These are phyloP conservation scores for Drosophila kanekoi DNA, from an alignment of 2,888 invertebrate species.

Conservation along the genomic window DNA sequence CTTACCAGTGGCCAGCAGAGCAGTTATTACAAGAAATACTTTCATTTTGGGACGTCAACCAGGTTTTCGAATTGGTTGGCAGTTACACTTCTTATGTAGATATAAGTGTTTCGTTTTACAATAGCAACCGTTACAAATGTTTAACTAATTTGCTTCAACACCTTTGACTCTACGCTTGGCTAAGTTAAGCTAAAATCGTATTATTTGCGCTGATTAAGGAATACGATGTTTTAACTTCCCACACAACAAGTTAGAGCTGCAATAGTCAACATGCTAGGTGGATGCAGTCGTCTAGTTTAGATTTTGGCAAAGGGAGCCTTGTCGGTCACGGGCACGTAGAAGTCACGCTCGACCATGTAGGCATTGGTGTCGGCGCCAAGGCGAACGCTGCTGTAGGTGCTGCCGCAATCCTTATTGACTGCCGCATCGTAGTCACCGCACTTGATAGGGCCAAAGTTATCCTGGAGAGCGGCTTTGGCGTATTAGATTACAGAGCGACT, in stretches of 20 bases:
- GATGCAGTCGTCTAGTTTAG: too few relatives aligned
- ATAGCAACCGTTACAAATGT: background rate
- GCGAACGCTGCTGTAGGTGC: slow-evolving; percentile 61
- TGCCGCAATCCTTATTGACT: slow-evolving; percentile 58
- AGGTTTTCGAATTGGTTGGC: background rate
- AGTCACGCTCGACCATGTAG: slow-evolving; percentile 63
- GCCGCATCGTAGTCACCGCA: slow-evolving; percentile 77
- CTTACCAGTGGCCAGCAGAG: slow-evolving; percentile 48
- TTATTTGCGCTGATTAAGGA: too few relatives aligned
- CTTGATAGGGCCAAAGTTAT: slow-evolving; percentile 61
- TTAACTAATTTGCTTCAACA: slow-evolving; percentile 7
- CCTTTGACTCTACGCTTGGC: background rate
- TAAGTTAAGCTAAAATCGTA: background rate
- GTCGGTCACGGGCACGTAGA: slow-evolving; percentile 71
- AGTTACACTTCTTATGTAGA: slow-evolving; percentile 26
- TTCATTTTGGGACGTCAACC: slow-evolving; percentile 28
- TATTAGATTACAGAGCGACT: too few relatives aligned
- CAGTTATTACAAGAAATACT: slow-evolving; percentile 30
- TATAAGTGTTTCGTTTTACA: too few relatives aligned
- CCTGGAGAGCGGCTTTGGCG: slow-evolving; percentile 81
- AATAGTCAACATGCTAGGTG: too few relatives aligned
- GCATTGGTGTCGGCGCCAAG: slow-evolving; percentile 68
- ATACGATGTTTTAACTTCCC: too few relatives aligned
- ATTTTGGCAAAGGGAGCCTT: slow-evolving; percentile 64
- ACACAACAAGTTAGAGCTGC: too few relatives aligned